Base-by-base conservation (phyloP, 2,888 invertebrate species). In the Cerastoderma edule region DNA sequence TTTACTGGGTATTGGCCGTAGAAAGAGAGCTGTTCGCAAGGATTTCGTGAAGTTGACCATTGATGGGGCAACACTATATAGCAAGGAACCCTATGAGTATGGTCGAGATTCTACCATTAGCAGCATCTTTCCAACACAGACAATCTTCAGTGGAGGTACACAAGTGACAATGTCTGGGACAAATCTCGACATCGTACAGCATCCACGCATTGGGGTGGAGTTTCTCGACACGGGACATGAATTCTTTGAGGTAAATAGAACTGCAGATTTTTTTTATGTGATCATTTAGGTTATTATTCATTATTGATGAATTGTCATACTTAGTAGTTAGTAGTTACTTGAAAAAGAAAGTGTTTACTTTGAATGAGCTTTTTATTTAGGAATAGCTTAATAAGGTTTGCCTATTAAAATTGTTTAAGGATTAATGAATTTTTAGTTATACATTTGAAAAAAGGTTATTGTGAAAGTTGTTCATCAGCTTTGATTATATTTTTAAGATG, bases 91-190 rank as follows among this genome's bases (percentile, higher is more conserved):
- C 0, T 85, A 78, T 70, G 67, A 54, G 16, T 91, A 90, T 75
- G 83, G 83, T 60, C 76, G 75, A 5, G 89, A 91, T 76, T 89
- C 90, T 0, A 76, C 80, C 3, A 84, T 91, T 5, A 76, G 67
- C 1, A 64, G 39, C 24, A 83, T 90, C n/a, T 28, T 72, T n/a
- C 89, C 90, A 0, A 44, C 33, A 0, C 32, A 35, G 16, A 75
- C 80, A 3, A 73, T 80, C 30, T 71, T 70, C n/a, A 92, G 91
- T 83, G 92, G 92, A 27, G 91, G 91, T 0, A 87, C 88, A n/a
- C 82, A 72, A 19, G 81, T 93, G 5, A 89, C 85, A 0, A 87
- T 93, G 0, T 78, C 28, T 2, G 93, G 93, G 1, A 76, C 70
- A 13, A 88, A 93, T 73, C 83, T 93, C 16, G 82, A 93, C 76